Percentiles rank a stretch among this genome's conserved stretches.
Conservation (phyloP, 2,113 vertebrate genomes). For the Bubo bubo region DNA sequence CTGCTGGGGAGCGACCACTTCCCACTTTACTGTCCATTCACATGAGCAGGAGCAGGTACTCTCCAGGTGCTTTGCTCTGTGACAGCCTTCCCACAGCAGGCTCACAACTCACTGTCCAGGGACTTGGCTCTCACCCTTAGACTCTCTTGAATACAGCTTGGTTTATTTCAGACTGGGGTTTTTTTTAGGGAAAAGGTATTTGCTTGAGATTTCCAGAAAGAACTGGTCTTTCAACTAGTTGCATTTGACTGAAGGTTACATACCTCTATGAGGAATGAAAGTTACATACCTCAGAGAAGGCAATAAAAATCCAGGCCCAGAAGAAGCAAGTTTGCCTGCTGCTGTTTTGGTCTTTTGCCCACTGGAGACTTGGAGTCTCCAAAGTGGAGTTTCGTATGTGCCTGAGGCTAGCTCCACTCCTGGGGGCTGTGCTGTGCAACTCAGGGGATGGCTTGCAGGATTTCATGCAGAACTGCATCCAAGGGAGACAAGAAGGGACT, state of each 20-base stretch:
- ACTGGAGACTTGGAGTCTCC: neutral
- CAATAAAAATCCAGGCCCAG: neutral
- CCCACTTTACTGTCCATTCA: accelerated
- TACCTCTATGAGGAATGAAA: neutral
- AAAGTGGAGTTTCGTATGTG: neutral
- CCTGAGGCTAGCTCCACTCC: neutral
- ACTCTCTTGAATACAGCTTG: neutral
- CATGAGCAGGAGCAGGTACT: neutral
- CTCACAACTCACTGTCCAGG: neutral
- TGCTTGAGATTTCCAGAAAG: neutral
- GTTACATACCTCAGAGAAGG: neutral
- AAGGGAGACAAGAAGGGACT: neutral
- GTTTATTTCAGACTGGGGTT: neutral
- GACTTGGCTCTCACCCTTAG: neutral
- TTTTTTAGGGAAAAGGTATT: neutral
- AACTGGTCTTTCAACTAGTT: neutral
- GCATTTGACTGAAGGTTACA: neutral
- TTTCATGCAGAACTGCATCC: neutral
- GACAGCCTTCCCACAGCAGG: neutral
- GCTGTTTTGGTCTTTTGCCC: neutral
- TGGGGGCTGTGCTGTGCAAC: accelerated
- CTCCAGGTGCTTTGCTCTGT: neutral
- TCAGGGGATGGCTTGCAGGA: neutral
- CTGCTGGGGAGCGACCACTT: accelerated
- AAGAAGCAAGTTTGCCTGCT: neutral